These are phyloP conservation scores for Chymomyza costata DNA, from an alignment of 1,140 invertebrate genomes.

Conservation along the genomic window DNA sequence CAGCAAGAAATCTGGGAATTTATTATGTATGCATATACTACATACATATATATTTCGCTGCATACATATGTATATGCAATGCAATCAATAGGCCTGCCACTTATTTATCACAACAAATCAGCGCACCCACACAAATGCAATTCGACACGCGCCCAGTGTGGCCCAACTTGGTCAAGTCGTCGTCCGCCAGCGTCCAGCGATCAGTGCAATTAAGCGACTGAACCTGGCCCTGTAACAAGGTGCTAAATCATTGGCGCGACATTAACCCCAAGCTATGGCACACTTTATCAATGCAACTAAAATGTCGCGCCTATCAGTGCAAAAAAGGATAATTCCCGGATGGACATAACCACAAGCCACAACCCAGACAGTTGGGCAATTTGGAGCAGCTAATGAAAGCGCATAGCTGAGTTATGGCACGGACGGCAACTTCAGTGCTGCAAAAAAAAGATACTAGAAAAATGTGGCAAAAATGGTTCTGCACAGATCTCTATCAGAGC, in stretches of 20 bases:
- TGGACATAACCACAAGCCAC: constrained; percentile 36
- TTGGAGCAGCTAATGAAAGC: constrained; percentile 64
- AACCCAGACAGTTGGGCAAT: constrained; percentile 44
- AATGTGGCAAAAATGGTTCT: constrained; percentile 54
- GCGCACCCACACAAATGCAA: constrained; percentile 71
- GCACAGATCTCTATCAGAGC: too few relatives aligned
- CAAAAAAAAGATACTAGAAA: constrained; percentile 52
- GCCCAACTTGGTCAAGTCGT: constrained; percentile 10
- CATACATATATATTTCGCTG: not conserved
- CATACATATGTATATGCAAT: not conserved
- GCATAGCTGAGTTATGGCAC: constrained; percentile 61
- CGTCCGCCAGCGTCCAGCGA: constrained; percentile 45
- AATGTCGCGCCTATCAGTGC: constrained; percentile 63
- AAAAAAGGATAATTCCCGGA: constrained; percentile 59
- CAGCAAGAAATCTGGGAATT: constrained; percentile 39
- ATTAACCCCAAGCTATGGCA: constrained; percentile 74
- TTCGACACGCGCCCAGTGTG: constrained; percentile 68
- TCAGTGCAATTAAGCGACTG: constrained; percentile 67
- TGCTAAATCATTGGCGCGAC: constrained; percentile 75
- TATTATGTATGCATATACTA: too few relatives aligned
- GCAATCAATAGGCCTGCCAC: constrained; percentile 51
- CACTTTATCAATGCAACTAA: constrained; percentile 70
- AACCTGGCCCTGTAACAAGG: constrained; percentile 62
- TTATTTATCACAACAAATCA: constrained; percentile 74
- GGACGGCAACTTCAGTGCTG: constrained; percentile 12